Conservation (phyloP, 1,140 invertebrate genomes). For the Colletes latitarsis region DNA sequence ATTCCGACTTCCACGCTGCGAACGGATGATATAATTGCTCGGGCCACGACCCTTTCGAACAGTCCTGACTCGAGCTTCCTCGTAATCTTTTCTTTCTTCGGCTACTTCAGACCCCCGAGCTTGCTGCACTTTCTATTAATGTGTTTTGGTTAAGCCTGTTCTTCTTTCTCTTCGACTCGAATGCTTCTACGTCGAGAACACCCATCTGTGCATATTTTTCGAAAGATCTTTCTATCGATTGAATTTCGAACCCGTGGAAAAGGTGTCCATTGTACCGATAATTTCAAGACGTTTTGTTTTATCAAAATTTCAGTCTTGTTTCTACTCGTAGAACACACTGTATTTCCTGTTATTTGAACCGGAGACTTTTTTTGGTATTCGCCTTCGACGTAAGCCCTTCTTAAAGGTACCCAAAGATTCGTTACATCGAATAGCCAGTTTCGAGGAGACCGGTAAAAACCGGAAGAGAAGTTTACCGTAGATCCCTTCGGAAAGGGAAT, state of each 20-base stretch:
- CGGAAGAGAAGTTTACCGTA: neutral
- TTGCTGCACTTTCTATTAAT: slow-evolving; percentile 16
- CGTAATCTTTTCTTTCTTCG: slow-evolving; percentile 21
- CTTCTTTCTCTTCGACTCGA: neutral
- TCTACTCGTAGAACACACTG: too few relatives aligned
- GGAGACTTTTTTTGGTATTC: too few relatives aligned
- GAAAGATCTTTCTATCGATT: neutral
- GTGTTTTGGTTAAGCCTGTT: slow-evolving; percentile 18
- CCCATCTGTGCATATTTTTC: too few relatives aligned
- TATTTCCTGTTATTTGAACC: neutral
- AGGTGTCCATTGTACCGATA: neutral
- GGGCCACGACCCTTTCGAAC: slow-evolving; percentile 37
- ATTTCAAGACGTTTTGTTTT: neutral
- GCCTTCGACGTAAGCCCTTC: neutral
- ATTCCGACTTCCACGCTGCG: slow-evolving; percentile 31
- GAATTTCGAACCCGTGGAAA: neutral
- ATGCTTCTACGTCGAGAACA: neutral
- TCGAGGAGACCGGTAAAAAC: neutral
- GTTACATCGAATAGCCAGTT: neutral
- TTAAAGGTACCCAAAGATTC: neutral
- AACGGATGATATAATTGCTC: slow-evolving; percentile 47
- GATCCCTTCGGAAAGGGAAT: neutral
- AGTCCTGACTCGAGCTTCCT: neutral
- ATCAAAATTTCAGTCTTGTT: too few relatives aligned
- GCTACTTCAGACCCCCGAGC: neutral